Conservation (phyloP, 1,140 invertebrate genomes). For the Panagrolaimus sp. region DNA sequence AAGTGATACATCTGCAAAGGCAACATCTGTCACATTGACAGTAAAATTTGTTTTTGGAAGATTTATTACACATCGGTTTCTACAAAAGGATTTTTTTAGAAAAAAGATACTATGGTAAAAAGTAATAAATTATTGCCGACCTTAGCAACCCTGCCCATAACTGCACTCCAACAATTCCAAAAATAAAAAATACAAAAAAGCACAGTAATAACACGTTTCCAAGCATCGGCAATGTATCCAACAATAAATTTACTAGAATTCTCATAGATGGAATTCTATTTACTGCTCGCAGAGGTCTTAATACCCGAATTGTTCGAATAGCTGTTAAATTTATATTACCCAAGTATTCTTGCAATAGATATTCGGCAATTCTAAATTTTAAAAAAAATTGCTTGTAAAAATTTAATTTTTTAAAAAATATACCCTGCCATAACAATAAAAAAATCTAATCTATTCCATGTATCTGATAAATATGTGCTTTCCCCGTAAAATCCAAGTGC, state of each 20-base stretch:
- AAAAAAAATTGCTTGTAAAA: neutral
- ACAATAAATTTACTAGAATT: slow-evolving; percentile 67
- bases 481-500: slow-evolving; percentile 96
- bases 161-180: slow-evolving; percentile 98
- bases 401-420: slow-evolving; percentile 57
- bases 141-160: slow-evolving; percentile 85
- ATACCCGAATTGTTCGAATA: slow-evolving; percentile 90
- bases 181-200: slow-evolving; percentile 99
- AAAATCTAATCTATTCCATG: slow-evolving; percentile 90
- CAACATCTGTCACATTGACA: slow-evolving; percentile 35
- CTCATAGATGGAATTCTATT: slow-evolving; percentile 98
- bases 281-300: slow-evolving; percentile 89
- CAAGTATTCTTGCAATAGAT: slow-evolving; percentile 75
- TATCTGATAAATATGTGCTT: slow-evolving; percentile 88
- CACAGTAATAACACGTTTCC: slow-evolving; percentile 95
- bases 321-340: slow-evolving; percentile 97
- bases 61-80: slow-evolving; percentile 58
- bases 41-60: slow-evolving; percentile 46
- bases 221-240: slow-evolving; percentile 96
- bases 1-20: slow-evolving; percentile 50
- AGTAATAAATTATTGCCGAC: slow-evolving; percentile 20
- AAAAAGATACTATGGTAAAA: neutral
- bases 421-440: slow-evolving; percentile 95
- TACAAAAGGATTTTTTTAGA: slow-evolving; percentile 5
- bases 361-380: slow-evolving; percentile 76